These are phyloP conservation scores for Cottus gobio DNA, from an alignment of 2,113 vertebrate species.

Conservation along the genomic window DNA sequence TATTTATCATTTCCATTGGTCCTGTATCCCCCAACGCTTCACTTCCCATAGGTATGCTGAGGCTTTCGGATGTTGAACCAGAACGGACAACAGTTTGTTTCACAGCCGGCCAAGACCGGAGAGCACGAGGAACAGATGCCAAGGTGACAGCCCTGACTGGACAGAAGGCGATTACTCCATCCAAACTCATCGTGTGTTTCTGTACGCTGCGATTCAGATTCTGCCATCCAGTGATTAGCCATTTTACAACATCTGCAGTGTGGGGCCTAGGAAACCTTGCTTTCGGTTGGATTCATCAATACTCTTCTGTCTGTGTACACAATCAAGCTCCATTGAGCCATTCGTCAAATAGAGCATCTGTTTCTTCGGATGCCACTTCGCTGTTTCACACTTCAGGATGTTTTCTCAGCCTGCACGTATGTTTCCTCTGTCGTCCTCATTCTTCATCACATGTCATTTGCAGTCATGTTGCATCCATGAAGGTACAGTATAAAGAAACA, in stretches of 20 bases:
- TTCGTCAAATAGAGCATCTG: slow-evolving; percentile 59
- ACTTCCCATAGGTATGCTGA: slow-evolving; percentile 8
- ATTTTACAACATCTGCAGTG: slow-evolving; percentile 60
- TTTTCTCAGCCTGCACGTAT: slow-evolving; percentile 27
- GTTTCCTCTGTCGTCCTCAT: slow-evolving; percentile 21
- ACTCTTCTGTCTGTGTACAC: slow-evolving; percentile 48
- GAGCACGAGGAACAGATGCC: slow-evolving; percentile 54
- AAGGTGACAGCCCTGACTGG: slow-evolving; percentile 55
- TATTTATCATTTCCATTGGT: slow-evolving; percentile 7
- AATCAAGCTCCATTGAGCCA: slow-evolving; percentile 50
- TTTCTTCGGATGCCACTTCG: slow-evolving; percentile 44
- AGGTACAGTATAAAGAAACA: background rate
- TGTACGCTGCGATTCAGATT: slow-evolving; percentile 16
- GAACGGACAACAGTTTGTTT: slow-evolving; percentile 34
- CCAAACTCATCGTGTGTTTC: slow-evolving; percentile 33
- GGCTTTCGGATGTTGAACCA: background rate
- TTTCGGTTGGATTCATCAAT: slow-evolving; percentile 36
- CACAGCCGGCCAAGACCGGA: slow-evolving; percentile 43
- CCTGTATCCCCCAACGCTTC: background rate
- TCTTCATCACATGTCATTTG: slow-evolving; percentile 15
- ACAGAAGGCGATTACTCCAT: slow-evolving; percentile 44
- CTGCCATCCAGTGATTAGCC: slow-evolving; percentile 51
- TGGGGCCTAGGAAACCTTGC: slow-evolving; percentile 20
- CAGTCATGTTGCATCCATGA: slow-evolving; percentile 9
- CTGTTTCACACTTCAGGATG: slow-evolving; percentile 47